Evolutionary conservation across 2,797 vertebrate genomes (phyloP), one percentile per base, ranked within the genome.

Genomic region (Varecia variegata): DNA sequence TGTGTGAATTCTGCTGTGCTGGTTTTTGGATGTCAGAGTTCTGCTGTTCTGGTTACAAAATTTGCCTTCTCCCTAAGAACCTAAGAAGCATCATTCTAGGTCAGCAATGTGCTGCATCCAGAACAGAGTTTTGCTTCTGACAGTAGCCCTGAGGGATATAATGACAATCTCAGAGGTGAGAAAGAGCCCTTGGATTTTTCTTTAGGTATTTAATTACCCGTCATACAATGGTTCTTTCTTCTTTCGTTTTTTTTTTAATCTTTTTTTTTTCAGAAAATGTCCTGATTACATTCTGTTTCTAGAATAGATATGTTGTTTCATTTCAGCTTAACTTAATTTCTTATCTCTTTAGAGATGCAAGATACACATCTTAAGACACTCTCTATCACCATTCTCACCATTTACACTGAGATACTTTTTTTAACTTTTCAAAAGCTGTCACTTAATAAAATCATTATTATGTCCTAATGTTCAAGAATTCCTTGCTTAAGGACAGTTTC

Each of bases 401-500:
- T 92, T 96, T 52, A 88, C 5, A 35, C 35, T 73, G 65, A 90
- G 71, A 67, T 50, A 56, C 7, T 90, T 95, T 38, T 52, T 4
- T 43, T 40, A 60, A 13, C 38, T 92, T 92, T 83, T 90, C 21
- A 60, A 71, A 94, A 84, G 45, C 40, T 95, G 54, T 86, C 84
- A 90, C 13, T 94, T 95, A 82, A 87, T 67, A 82, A 96, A 94
- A 95, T 94, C 30, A 85, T 95, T 74, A 77, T 85, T 90, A 65
- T 82, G 15, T 65, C 40, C 32, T 70, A 79, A 71, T 83, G 21
- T 83, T 94, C 47, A 94, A 92, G 20, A 52, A 79, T 83, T 90
- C 23, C 30, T 79, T 96, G 67, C 56, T 94, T 83, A 77, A 87
- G 32, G 47, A 38, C 13, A 93, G 4, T 21, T 94, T 90, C 54